A percentile compares a stretch with the other conserved stretches of the same genome.
These are phyloP conservation scores for Festucalex cinctus DNA, from an alignment of 2,113 vertebrate genomes.

Conservation along the genomic window DNA sequence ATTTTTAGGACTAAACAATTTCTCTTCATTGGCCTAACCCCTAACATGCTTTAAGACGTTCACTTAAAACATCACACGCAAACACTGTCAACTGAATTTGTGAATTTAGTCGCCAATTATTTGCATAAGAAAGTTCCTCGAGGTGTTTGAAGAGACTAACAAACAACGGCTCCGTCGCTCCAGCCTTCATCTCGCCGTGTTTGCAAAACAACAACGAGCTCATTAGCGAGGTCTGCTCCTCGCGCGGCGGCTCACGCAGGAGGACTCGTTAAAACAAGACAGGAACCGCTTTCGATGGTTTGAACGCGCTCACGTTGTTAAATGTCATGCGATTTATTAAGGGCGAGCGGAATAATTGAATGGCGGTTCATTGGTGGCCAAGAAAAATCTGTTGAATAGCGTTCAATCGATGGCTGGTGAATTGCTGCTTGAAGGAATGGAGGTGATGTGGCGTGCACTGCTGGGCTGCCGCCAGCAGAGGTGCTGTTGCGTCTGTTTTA, in stretches of 20 bases:
- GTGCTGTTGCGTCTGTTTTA: not conserved
- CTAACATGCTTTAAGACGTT: not conserved
- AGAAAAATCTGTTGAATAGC: not conserved
- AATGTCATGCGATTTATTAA: not conserved
- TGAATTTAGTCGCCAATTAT: slow-evolving; percentile 1
- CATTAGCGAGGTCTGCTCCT: not conserved
- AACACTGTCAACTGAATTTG: not conserved
- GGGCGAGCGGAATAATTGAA: not conserved
- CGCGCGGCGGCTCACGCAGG: not conserved
- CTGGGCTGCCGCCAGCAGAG: not conserved
- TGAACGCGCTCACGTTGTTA: not conserved
- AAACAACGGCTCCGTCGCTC: not conserved
- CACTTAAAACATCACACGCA: not conserved
- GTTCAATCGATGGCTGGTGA: not conserved
- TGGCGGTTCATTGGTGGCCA: not conserved
- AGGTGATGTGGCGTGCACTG: not conserved
- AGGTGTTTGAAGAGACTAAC: not conserved
- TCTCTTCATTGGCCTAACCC: too few relatives aligned
- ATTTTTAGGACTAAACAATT: too few relatives aligned
- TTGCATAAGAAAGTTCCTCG: not conserved
- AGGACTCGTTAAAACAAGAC: not conserved
- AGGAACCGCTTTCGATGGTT: not conserved
- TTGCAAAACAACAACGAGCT: slow-evolving; percentile 6
- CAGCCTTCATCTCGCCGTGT: not conserved
- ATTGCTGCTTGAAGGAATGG: not conserved